Percentiles rank a stretch among this genome's conserved stretches.
Evolutionary conservation across 1,140 invertebrate genomes (phyloP).

Genomic region (Drosophila subpulchrella): DNA sequence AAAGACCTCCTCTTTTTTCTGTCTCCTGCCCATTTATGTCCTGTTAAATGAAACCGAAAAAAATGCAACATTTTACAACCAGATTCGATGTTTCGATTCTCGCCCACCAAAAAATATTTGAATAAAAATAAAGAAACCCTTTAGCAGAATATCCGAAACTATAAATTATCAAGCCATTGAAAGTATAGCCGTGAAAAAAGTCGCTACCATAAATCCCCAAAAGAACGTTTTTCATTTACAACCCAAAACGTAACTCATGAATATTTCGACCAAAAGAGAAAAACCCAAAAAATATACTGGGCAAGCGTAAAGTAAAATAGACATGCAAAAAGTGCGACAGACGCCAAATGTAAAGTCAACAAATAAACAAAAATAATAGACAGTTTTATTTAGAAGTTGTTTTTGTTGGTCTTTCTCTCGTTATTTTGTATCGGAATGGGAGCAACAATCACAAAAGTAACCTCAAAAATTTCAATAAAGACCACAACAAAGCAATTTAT

Average conservation of each 20-base stretch:
- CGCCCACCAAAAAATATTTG: constrained; percentile 2
- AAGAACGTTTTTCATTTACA: constrained; percentile 75
- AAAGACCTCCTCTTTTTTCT: constrained; percentile 18
- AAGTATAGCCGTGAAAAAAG: constrained; percentile 45
- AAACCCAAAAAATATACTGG: constrained; percentile 14
- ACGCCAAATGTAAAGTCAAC: constrained; percentile 61
- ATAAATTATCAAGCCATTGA: constrained; percentile 75
- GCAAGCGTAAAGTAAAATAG: constrained; percentile 44
- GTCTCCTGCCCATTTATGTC: constrained; percentile 35
- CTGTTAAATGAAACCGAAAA: constrained; percentile 54
- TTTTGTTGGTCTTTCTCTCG: constrained; percentile 6
- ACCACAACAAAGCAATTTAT: constrained; percentile 83
- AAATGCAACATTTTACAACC: constrained; percentile 19
- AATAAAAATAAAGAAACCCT: constrained; percentile 34
- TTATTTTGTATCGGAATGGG: constrained; percentile 25
- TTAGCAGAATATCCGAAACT: constrained; percentile 58
- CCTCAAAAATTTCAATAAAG: constrained; percentile 82
- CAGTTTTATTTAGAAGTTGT: constrained; percentile 53
- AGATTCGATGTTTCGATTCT: constrained; percentile 34
- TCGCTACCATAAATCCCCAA: constrained; percentile 65
- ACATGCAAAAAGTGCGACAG: constrained; percentile 68
- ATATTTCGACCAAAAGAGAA: constrained; percentile 61
- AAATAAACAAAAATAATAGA: constrained; percentile 80
- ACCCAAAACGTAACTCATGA: constrained; percentile 76
- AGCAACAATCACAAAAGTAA: constrained; percentile 80